Evolutionary conservation across 2,113 vertebrate species (phyloP), one percentile per base, ranked within the genome.

Genomic region (Corythoichthys intestinalis): DNA sequence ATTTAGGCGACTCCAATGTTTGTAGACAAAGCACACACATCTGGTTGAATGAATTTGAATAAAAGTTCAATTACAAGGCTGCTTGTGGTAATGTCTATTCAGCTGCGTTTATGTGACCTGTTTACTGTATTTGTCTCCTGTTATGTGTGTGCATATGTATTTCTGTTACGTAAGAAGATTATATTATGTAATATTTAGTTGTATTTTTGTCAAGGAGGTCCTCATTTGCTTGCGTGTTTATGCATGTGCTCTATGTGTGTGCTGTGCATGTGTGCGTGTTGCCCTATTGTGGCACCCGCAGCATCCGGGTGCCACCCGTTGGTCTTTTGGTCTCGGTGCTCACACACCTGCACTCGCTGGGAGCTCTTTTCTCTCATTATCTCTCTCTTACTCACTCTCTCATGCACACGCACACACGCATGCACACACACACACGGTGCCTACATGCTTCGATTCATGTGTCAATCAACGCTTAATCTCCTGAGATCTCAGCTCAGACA

Each of bases 121-220:
- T 64, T n/a, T 78, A 76, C 74, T 72, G 59, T 54, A 66, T 75
- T 65, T 57, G 59, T 71, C 46, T 74, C 57, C 59, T 3, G 4
- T 64, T 5, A 47, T 74, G 37, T 71, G 54, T 78, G 73, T 80
- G 59, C 35, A 62, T 28, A 44, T 53, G 58, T 60, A 60, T 58
- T 77, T 5, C 81, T 65, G 77, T 91, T 91, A 87, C 79, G 81
- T 91, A 92, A 92, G 83, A 50, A 78, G 80, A 87, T 89, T 81
- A 83, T 48, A 59, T 91, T 90, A 90, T 78, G 77, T 90, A 91
- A 92, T n/a, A 44, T 82, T 78, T 75, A 76, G 46, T 80, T 72
- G 50, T 44, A 65, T 69, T 74, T 65, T 69, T 54, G 28, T 76
- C 38, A 77, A 73, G 69, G 60, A 79, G 39, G 68, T 50, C 53